Evolutionary conservation across 2,797 vertebrate species (phyloP), one percentile per base, ranked within the genome.

Genomic region (Sebastolobus alascanus): DNA sequence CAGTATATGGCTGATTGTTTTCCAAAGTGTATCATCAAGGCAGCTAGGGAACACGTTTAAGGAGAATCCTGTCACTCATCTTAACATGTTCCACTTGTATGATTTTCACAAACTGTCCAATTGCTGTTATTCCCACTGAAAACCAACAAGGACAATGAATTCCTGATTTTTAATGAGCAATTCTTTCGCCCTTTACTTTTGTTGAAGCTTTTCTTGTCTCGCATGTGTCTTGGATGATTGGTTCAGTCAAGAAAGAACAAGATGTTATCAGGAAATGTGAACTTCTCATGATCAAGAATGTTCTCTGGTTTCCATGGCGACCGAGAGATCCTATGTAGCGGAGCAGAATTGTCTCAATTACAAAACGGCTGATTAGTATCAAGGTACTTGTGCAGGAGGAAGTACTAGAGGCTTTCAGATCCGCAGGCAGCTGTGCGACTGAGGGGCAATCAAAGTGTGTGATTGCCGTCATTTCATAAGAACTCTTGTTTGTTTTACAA

Each of bases 371-470:
- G 94, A 96, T 96, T 96, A 95, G 88, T 75, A 92, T 93, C 92
- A 95, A 94, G 93, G 92, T 94, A 94, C 92, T 95, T 93, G 89
- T 94, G 93, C 91, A 74, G 84, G 92, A 95, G 94, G 94, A 96
- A 95, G 92, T 82, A 80, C 80, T 73, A 78, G 84, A 94, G 91
- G 43, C 85, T 92, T 90, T 92, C 85, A 89, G 83, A 94, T 88
- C 82, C 76, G 85, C 90, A 94, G 90, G 92, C 95, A 96, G 94
- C 95, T 95, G 95, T 89, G 88, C 76, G 46, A 89, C 91, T 90
- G 90, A 90, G 87, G 83, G 75, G 88, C 87, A 95, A 95, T 94
- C 94, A 95, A 92, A 94, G 81, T 72, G 83, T 90, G 83, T 95
- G 93, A 95, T 95, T 95, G 92, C 90, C 18, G 64, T 93, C 84